A percentile compares a stretch with the other conserved stretches of the same genome.
These are phyloP conservation scores for Sorex maritimensis DNA, from an alignment of 2,797 vertebrate genomes.

Conservation along the genomic window DNA sequence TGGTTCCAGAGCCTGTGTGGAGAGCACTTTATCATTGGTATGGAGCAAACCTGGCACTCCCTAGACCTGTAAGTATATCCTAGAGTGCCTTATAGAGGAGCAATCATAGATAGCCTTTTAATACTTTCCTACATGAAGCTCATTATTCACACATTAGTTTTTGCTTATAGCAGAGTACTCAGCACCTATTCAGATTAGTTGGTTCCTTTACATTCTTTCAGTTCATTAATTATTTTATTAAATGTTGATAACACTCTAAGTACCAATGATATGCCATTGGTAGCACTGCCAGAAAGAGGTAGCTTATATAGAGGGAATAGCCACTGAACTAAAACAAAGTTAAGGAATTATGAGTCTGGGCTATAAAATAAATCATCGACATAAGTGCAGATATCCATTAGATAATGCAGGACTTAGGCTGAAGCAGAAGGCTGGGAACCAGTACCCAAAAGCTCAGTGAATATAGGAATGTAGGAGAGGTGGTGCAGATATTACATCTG, in stretches of 20 bases:
- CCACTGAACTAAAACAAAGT: conserved; percentile 52
- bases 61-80: conserved; percentile 95
- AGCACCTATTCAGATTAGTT: conserved; percentile 42
- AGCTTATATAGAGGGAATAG: neutral
- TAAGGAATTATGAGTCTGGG: conserved; percentile 25
- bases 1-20: conserved; percentile 98
- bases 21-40: conserved; percentile 99
- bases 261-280: neutral
- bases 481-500: conserved; percentile 20
- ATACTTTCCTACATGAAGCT: neutral
- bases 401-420: conserved; percentile 17
- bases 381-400: neutral
- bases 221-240: conserved; percentile 56
- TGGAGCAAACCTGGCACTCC: conserved; percentile 97
- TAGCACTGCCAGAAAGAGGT: neutral
- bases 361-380: conserved; percentile 53
- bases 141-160: conserved; percentile 27
- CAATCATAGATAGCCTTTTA: neutral
- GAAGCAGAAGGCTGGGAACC: neutral
- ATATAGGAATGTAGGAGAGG: neutral
- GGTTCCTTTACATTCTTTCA: conserved; percentile 45
- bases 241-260: conserved; percentile 25
- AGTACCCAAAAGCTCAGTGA: conserved; percentile 32
- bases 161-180: conserved; percentile 28
- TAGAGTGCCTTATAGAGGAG: neutral